Evolutionary conservation across 2,888 invertebrate genomes (phyloP).

Genomic region (Colletes collaris): DNA sequence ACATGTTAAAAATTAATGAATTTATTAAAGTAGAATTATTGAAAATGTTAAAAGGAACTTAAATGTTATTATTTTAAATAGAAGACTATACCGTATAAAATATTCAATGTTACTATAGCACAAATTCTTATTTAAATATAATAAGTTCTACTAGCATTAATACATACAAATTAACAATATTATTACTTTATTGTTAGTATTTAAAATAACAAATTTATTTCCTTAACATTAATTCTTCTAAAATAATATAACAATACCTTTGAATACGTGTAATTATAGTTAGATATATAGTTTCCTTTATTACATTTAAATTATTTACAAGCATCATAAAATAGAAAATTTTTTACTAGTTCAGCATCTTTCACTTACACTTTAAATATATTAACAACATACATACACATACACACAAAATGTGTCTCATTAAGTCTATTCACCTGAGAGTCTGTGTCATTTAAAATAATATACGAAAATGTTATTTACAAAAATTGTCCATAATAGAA

Average conservation of each 20-base stretch:
- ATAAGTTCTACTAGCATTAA: no score
- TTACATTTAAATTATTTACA: conserved; percentile 44
- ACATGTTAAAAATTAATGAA: no score
- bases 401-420: no score
- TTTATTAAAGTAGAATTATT: not conserved
- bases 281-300: conserved; percentile 13
- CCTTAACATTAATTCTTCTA: conserved; percentile 23
- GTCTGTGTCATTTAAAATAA: no score
- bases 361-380: conserved; percentile 5
- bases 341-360: conserved; percentile 23
- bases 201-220: conserved; percentile 31
- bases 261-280: not conserved
- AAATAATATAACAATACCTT: conserved; percentile 32
- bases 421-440: no score
- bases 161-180: not conserved
- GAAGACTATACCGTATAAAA: no score
- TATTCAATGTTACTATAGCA: no score
- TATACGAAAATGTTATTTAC: no score
- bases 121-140: no score
- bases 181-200: not conserved
- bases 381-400: not conserved
- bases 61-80: not conserved
- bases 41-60: not conserved
- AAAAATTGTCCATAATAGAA: no score
- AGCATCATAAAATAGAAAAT: conserved; percentile 19